Evolutionary conservation across 2,888 invertebrate genomes (phyloP).

Genomic region (Hemaris fuciformis): DNA sequence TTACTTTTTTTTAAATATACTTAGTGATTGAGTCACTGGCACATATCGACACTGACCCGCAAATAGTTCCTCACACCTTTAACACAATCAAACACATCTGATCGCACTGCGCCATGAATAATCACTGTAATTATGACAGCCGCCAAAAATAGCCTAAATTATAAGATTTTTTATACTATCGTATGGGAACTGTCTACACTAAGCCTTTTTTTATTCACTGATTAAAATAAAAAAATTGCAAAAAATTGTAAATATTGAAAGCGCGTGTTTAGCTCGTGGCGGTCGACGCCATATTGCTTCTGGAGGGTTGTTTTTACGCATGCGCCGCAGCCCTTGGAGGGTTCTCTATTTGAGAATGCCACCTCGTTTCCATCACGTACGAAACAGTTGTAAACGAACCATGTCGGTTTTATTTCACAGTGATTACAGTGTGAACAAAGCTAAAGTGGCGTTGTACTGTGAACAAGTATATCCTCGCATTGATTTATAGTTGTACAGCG

Average conservation of each 20-base stretch:
- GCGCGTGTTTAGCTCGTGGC: constrained; percentile 73
- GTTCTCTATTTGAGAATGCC: constrained; percentile 50
- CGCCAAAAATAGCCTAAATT: constrained; percentile 16
- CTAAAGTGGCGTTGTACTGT: constrained; percentile 34
- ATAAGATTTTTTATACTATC: neutral
- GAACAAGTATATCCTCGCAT: constrained; percentile 11
- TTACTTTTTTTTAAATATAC: neutral
- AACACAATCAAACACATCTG: constrained; percentile 55
- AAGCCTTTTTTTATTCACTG: neutral
- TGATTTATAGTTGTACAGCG: neutral
- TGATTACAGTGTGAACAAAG: constrained; percentile 31
- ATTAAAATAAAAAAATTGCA: neutral
- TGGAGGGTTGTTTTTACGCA: constrained; percentile 66
- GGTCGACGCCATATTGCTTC: constrained; percentile 76
- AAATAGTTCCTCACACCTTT: constrained; percentile 37
- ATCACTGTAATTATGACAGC: constrained; percentile 22
- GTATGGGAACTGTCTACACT: neutral
- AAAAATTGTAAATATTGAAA: constrained; percentile 43
- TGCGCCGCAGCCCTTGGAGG: constrained; percentile 58
- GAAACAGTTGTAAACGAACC: constrained; percentile 32
- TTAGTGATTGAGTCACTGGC: constrained; percentile 29
- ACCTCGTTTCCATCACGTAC: constrained; percentile 36
- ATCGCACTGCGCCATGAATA: constrained; percentile 56
- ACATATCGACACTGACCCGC: constrained; percentile 45
- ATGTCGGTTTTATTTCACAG: constrained; percentile 34